Conservation (phyloP, 2,888 invertebrate genomes). For the Drosophila rellima region DNA sequence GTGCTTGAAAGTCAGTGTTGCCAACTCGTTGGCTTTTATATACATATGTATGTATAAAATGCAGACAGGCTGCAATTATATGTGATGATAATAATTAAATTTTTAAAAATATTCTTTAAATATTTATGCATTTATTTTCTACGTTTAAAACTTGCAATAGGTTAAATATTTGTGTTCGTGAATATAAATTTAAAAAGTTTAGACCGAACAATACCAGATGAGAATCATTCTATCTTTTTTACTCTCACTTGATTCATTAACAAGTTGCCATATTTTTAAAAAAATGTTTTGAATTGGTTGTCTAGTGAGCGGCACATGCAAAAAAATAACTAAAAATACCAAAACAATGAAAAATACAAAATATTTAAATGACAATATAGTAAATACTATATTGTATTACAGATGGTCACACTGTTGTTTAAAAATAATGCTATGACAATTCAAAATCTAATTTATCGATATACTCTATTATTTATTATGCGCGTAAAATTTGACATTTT, state of each 20-base stretch:
- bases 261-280: conserved; percentile 50
- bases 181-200: background rate
- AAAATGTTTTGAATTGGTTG: conserved; percentile 8
- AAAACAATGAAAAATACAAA: conserved; percentile 1
- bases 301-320: conserved; percentile 20
- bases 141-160: conserved; percentile 17
- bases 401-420: background rate
- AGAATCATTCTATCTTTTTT: conserved; percentile 32
- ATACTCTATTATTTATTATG: background rate
- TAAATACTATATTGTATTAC: background rate
- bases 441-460: background rate
- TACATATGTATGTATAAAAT: background rate
- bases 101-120: background rate
- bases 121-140: conserved; percentile 4
- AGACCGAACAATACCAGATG: conserved; percentile 15
- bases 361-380: background rate
- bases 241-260: conserved; percentile 25
- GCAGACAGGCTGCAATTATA: background rate
- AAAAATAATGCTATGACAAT: background rate
- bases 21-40: conserved; percentile 49
- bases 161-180: background rate
- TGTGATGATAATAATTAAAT: background rate
- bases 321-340: conserved; percentile 17
- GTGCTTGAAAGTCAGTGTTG: conserved; percentile 38
- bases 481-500: background rate